phyloP scores from a whole-genome alignment of 37 sponge, comb jelly and placozoan species.

The Haliclona indistincta region DNA sequence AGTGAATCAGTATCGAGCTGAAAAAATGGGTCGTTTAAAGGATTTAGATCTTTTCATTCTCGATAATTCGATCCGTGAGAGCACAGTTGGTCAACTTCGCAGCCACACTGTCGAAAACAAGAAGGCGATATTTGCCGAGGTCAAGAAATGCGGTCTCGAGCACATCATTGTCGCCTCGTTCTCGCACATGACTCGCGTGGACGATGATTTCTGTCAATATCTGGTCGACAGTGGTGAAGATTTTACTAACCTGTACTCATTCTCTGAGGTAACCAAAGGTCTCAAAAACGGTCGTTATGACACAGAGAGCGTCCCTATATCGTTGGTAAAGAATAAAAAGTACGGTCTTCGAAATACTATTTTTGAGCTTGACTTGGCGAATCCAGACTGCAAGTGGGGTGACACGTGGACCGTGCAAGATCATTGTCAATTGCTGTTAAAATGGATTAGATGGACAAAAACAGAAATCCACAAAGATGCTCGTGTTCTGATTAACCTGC shows the following conservation, averaged over 20 bases:
- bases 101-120: slow-evolving; percentile 87
- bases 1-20: too few species aligned
- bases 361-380: slow-evolving; percentile 72
- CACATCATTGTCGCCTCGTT: slow-evolving; percentile 83
- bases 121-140: slow-evolving; percentile 59
- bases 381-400: slow-evolving; percentile 42
- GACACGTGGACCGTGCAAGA: slow-evolving; percentile 58
- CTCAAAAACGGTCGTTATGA: slow-evolving; percentile 41
- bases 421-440: slow-evolving; percentile 52
- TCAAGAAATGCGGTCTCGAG: slow-evolving; percentile 71
- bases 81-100: slow-evolving; percentile 82
- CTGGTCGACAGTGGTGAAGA: slow-evolving; percentile 60
- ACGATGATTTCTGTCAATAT: slow-evolving; percentile 69
- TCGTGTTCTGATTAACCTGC: slow-evolving; percentile 65
- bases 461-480: slow-evolving; percentile 36
- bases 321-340: slow-evolving; percentile 67
- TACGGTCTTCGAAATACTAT: slow-evolving; percentile 60
- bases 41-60: slow-evolving; percentile 76
- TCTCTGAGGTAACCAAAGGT: slow-evolving; percentile 73
- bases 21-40: slow-evolving; percentile 53
- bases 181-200: slow-evolving; percentile 71
- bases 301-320: slow-evolving; percentile 57
- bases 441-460: slow-evolving; percentile 59
- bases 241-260: slow-evolving; percentile 47
- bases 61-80: slow-evolving; percentile 94